Conservation (phyloP, 2,888 invertebrate species). For the Hypolimnas misippus region DNA sequence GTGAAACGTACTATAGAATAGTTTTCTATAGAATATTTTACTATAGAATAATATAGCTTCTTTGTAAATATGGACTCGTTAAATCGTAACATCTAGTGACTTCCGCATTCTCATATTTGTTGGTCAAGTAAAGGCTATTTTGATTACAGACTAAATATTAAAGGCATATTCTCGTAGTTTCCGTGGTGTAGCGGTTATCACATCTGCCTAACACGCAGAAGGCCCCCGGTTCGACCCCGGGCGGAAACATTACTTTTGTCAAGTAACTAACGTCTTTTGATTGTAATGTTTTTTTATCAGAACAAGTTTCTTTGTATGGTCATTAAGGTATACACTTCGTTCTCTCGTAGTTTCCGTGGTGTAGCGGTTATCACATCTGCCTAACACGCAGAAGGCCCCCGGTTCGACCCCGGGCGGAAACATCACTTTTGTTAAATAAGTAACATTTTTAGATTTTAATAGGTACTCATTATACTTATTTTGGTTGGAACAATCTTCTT, state of each 20-base stretch:
- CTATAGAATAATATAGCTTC: too few species aligned
- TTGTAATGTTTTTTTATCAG: neutral
- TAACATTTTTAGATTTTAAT: neutral
- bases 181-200: slow-evolving; percentile 92
- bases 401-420: slow-evolving; percentile 95
- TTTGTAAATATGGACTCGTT: too few species aligned
- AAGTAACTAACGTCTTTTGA: neutral
- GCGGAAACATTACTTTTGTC: slow-evolving; percentile 87
- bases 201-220: slow-evolving; percentile 96
- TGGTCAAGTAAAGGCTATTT: too few species aligned
- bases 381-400: slow-evolving; percentile 96
- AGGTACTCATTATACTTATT: neutral
- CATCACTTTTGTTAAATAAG: slow-evolving; percentile 66
- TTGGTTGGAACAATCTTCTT: neutral
- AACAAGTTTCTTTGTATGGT: too few species aligned
- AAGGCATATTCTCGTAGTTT: slow-evolving; percentile 42
- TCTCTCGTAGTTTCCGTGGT: slow-evolving; percentile 89
- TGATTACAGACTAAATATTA: neutral
- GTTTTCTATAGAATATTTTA: too few species aligned
- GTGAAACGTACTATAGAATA: too few species aligned
- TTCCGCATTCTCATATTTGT: too few species aligned
- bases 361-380: slow-evolving; percentile 96
- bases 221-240: slow-evolving; percentile 96
- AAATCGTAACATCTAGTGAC: too few species aligned
- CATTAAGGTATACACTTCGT: neutral